Base-by-base conservation (phyloP, 2,797 vertebrate genomes). In the Podargus strigoides region DNA sequence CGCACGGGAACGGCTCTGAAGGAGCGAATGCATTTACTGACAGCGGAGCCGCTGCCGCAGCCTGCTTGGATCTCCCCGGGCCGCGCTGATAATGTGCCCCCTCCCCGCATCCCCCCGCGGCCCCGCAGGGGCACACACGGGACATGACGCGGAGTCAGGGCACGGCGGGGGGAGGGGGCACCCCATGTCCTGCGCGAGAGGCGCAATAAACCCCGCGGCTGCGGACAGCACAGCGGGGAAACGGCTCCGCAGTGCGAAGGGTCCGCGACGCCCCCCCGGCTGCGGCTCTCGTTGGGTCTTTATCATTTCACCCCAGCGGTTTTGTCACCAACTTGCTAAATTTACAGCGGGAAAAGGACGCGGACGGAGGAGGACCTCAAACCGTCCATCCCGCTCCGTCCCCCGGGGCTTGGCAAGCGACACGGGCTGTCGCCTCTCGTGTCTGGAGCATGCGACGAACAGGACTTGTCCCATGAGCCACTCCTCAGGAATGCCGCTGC, bases 11-110 rank as follows among this genome's bases (percentile, higher is more conserved):
- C 14, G 42, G 75, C 88, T 90, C 79, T 46, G 86, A 84, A 87
- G 67, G 64, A 87, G 78, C 49, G 72, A 90, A 92, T 49, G 77
- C 56, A 14, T 89, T 94, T 91, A 93, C 49, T 93, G 95, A 94
- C 60, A 87, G 75, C 7, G 84, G 85, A 44, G 44, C 68, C 34
- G 86, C 46, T 68, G 75, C 81, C 67, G 75, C 87, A 75, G 90
- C 60, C 66, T 75, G 87, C 84, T 77, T 87, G 92, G 62, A 41
- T 95, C 93, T 94, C 89, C 82, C 82, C 63, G 79, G 64, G 60
- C 47, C 37, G 76, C 93, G 92, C 91, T 85, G 94, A 83, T 81
- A 83, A 82, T 27, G 42, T 18, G 73, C 67, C 66, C 76, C 85
- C 78, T 58, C 58, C 73, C 73, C 67, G 17, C 47, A 30, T 34